These are phyloP conservation scores for Diuraphis noxia DNA, from an alignment of 1,140 invertebrate genomes.

Conservation along the genomic window DNA sequence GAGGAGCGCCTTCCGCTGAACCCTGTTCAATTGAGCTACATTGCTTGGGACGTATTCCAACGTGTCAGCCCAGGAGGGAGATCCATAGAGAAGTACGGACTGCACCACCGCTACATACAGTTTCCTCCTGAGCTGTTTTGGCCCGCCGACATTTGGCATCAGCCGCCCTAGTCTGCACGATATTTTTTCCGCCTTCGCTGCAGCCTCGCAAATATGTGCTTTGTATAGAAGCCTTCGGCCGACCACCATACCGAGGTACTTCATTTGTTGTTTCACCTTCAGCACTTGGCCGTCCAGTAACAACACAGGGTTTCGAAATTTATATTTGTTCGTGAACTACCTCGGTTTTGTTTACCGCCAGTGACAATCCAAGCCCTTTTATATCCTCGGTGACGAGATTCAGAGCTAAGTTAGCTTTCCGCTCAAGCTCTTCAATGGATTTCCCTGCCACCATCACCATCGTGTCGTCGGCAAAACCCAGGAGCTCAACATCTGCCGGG, in stretches of 20 bases:
- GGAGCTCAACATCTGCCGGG: background rate
- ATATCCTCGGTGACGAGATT: background rate
- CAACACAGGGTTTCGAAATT: background rate
- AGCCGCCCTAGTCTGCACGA: background rate
- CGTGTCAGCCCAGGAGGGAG: background rate
- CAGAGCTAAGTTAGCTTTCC: background rate
- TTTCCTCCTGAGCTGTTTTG: background rate
- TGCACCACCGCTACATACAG: background rate
- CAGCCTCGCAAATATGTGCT: background rate
- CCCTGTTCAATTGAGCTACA: background rate
- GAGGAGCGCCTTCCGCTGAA: background rate
- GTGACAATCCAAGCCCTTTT: background rate
- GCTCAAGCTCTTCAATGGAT: background rate
- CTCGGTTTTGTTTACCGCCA: background rate
- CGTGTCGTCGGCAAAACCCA: background rate
- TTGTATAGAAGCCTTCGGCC: background rate
- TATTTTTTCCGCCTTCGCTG: background rate
- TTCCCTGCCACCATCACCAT: background rate
- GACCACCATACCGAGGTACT: background rate
- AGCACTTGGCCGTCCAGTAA: background rate
- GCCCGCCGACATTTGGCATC: background rate
- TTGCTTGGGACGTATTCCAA: background rate
- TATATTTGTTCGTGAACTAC: background rate
- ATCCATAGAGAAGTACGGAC: conserved; percentile 1
- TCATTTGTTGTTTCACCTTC: background rate